These are phyloP conservation scores for Ptilorrhoa leucosticta DNA, from an alignment of 2,113 vertebrate species.

Conservation along the genomic window DNA sequence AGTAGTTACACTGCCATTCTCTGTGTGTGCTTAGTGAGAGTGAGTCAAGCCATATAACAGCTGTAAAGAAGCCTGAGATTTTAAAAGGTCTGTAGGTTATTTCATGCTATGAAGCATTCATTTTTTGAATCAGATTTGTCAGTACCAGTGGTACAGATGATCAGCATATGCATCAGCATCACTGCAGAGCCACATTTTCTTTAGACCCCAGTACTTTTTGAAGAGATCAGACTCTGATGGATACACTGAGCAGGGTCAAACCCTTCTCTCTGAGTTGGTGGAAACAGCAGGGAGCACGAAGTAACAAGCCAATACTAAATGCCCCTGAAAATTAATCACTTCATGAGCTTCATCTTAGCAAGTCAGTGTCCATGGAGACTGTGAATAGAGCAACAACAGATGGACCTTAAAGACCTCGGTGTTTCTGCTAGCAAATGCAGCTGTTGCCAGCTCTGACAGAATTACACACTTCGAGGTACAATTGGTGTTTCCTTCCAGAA, in stretches of 20 bases:
- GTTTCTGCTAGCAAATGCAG: slow-evolving; percentile 36
- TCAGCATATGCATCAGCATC: neutral
- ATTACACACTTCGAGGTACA: slow-evolving; percentile 7
- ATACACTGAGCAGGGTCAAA: slow-evolving; percentile 1
- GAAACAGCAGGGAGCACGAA: neutral
- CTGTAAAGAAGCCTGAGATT: neutral
- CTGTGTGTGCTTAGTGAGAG: neutral
- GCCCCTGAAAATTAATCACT: slow-evolving; percentile 2
- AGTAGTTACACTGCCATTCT: neutral
- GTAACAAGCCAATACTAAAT: neutral
- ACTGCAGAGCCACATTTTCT: neutral
- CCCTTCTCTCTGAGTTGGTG: neutral
- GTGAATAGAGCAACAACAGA: neutral
- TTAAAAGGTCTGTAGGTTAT: slow-evolving; percentile 23
- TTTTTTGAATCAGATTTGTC: slow-evolving; percentile 28
- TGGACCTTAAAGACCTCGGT: neutral
- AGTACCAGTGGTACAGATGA: neutral
- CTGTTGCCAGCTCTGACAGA: neutral
- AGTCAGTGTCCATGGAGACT: neutral
- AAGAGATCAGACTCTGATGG: neutral
- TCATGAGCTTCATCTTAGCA: slow-evolving; percentile 14
- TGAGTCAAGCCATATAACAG: neutral
- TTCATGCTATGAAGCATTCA: slow-evolving; percentile 28
- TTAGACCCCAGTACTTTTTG: neutral
- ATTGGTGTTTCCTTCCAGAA: slow-evolving; percentile 1